Percentiles rank a stretch among this genome's conserved stretches.
phyloP scores from a whole-genome alignment of 2,797 vertebrate species.

The Lepus oiostolus region DNA sequence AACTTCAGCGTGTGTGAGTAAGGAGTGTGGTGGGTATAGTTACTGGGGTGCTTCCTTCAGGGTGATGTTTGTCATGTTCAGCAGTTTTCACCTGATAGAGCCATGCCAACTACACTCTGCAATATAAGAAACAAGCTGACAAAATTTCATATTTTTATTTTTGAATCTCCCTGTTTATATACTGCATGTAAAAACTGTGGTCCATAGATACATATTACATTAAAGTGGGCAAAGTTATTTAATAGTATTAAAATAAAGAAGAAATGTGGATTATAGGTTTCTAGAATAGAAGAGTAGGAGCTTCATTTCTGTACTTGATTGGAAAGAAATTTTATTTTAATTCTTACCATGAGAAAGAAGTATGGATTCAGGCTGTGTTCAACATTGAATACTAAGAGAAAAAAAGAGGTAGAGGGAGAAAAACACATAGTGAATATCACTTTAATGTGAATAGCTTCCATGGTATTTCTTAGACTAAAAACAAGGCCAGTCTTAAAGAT shows the following conservation, averaged over 20 bases:
- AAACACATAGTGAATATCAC: background rate
- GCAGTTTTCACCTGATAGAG: background rate
- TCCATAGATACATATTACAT: background rate
- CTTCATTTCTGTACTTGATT: background rate
- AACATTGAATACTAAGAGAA: background rate
- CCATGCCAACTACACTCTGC: background rate
- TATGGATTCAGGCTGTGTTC: background rate
- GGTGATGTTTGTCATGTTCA: background rate
- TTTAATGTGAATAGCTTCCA: background rate
- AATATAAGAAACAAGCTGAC: background rate
- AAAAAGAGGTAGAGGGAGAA: background rate
- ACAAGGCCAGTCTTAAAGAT: background rate
- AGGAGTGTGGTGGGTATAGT: no score
- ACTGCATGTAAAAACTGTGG: background rate
- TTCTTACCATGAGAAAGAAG: background rate
- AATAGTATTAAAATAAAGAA: background rate
- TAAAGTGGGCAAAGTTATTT: background rate
- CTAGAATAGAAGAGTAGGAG: background rate
- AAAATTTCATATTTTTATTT: background rate
- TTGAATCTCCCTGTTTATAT: background rate
- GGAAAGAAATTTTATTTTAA: background rate
- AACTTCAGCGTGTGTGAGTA: background rate
- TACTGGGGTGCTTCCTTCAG: background rate
- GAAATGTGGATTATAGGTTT: background rate
- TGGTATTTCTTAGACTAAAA: background rate